Base-by-base conservation (phyloP, 2,888 invertebrate species). In the Orthosia incerta region DNA sequence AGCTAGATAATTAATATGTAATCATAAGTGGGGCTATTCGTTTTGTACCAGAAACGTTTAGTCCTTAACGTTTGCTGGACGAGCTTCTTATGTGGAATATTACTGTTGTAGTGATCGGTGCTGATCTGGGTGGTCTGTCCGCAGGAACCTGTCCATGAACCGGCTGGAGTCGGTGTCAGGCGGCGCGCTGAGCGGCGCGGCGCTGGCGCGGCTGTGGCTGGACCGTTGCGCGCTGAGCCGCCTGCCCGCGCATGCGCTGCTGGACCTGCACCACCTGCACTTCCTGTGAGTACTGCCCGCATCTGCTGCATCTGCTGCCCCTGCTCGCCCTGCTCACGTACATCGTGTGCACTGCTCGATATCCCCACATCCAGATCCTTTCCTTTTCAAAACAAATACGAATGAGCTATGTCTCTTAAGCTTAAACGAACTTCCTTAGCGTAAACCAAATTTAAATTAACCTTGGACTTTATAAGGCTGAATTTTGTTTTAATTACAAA, bases 121-220 rank as follows among this genome's bases (percentile, higher is more conserved):
- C 39, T 39, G 39, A 39, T 7, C 31, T 39, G 39, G 39, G 45
- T 53, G 7, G 31, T 1, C 83, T 86, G 83, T 83, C 96, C 95
- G 69, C 97, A 98, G 98, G 92, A 97, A 98, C 91, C 96, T 98
- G 91, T 97, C 98, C 23, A 97, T 97, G 95, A 98, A 98, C 96
- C 97, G 97, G 88, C 96, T 98, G 93, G 97, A 97, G 91, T 95
- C 96, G 88, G 97, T 98, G 90, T 97, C 97, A 91, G 96, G 97
- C 82, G 97, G 97, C 89, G 97, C 98, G 89, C 97, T 98, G 92
- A 90, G 95, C 78, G 96, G 96, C 85, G 94, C 94, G 69, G 93
- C 95, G 83, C 95, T 98, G 86, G 97, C 97, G 93, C 97, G 97
- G 92, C 95, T 98, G 97, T 96, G 97, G 91, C 95, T 97, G 84